Evolutionary conservation across 2,888 invertebrate genomes (phyloP).

Genomic region (Tigriopus californicus): DNA sequence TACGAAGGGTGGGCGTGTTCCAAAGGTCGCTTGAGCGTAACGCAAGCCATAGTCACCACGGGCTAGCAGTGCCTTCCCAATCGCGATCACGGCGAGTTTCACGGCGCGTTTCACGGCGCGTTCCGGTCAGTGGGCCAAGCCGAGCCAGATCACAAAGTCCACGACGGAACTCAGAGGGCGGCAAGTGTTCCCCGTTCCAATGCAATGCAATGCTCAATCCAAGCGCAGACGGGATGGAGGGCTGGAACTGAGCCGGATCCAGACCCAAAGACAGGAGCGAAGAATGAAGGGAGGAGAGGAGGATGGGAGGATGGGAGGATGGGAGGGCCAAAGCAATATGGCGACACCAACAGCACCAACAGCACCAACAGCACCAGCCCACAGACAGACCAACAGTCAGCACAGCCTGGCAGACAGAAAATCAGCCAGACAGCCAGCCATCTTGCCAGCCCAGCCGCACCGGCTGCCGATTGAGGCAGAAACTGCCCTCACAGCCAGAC

Average conservation of each 20-base stretch:
- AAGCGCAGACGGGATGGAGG: not conserved
- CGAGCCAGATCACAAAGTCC: not conserved
- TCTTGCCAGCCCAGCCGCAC: too few relatives aligned
- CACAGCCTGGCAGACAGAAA: too few relatives aligned
- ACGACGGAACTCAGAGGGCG: not conserved
- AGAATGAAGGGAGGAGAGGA: not conserved
- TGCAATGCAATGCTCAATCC: not conserved
- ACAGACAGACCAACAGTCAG: too few relatives aligned
- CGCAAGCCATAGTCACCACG: constrained; percentile 8
- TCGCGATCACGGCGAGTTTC: not conserved
- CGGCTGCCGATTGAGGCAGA: too few relatives aligned
- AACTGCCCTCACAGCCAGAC: too few relatives aligned
- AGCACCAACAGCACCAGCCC: too few relatives aligned
- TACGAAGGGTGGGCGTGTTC: constrained; percentile 3
- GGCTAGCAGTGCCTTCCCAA: too few relatives aligned
- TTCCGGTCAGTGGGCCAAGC: not conserved
- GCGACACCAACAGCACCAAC: too few relatives aligned
- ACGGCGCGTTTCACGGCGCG: not conserved
- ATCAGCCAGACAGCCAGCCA: too few relatives aligned
- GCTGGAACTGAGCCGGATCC: too few relatives aligned
- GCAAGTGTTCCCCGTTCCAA: too few relatives aligned
- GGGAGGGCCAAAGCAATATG: too few relatives aligned
- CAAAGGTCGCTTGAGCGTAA: constrained; percentile 11
- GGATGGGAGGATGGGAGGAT: not conserved
- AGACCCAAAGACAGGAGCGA: not conserved